Evolutionary conservation across 2,888 invertebrate species (phyloP), one percentile per base, ranked within the genome.

Genomic region (Microplitis deprimator): DNA sequence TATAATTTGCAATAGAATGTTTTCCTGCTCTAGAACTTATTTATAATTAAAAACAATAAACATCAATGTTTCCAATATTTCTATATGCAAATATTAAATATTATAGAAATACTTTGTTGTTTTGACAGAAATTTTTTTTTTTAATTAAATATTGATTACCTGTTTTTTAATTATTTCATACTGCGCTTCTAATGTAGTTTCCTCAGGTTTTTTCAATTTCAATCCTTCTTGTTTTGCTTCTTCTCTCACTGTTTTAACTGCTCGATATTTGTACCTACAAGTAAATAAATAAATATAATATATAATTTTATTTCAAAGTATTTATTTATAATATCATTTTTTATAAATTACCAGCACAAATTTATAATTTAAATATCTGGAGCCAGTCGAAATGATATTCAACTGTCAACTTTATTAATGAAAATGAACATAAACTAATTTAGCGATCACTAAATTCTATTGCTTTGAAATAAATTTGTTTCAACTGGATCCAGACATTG

Each of bases 141-240:
- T 41, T 41, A 41, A n/a, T 38, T 61, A 13, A 71, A 71, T 38
- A 16, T 29, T 16, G 6, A 59, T 72, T 76, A 77, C 77, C 73
- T 77, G 1, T 4, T 50, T 38, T 73, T 77, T 73, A 10, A 77
- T 3, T 50, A 50, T 69, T 10, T 77, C 73, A 39, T 77, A 77
- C 38, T 40, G 13, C 7, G 73, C 68, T 73, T 77, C 77, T 13
- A 77, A 39, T 6, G 73, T 73, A 40, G 38, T n/a, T n/a, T 77
- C 77, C 7, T 72, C 60, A 13, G 7, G 13, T 13, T 73, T 29
- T 13, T 38, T 73, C 6, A 62, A 38, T 6, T 61, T 8, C 7
- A 77, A 0, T 7, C 72, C 72, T 10, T 50, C 1, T 5, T 68
- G 7, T 2, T 60, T 13, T 1, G 50, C 16, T 62, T 59, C 39